phyloP scores from a whole-genome alignment of 2,797 vertebrate species.

The Epinephelus awoara region DNA sequence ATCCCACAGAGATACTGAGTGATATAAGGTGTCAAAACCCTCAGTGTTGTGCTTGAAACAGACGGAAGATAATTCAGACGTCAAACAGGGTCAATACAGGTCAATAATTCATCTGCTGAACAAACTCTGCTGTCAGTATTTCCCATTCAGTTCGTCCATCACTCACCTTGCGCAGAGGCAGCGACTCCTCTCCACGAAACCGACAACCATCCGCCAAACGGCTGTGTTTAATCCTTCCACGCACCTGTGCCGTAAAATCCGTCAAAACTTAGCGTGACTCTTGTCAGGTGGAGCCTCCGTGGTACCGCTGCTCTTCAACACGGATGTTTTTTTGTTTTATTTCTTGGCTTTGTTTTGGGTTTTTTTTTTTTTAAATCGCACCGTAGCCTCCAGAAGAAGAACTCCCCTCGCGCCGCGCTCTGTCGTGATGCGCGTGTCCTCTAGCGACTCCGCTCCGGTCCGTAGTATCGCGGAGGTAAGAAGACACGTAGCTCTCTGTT shows the following conservation, averaged over 20 bases:
- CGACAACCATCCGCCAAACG: slow-evolving; percentile 77
- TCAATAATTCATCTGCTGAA: slow-evolving; percentile 44
- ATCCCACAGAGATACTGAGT: not conserved
- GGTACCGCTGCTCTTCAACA: not conserved
- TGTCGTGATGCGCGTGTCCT: slow-evolving; percentile 73
- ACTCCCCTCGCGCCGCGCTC: slow-evolving; percentile 42
- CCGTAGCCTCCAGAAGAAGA: slow-evolving; percentile 11
- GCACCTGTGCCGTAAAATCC: slow-evolving; percentile 78
- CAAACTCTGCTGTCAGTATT: slow-evolving; percentile 25
- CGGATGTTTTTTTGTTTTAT: not conserved
- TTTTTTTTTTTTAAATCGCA: slow-evolving; percentile 18
- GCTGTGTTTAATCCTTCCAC: slow-evolving; percentile 51
- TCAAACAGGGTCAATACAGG: not conserved
- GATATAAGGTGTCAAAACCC: slow-evolving; percentile 28
- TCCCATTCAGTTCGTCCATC: slow-evolving; percentile 39
- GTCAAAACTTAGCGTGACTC: slow-evolving; percentile 56
- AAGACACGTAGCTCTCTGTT: slow-evolving; percentile 58
- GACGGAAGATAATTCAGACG: not conserved
- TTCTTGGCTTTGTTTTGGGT: not conserved
- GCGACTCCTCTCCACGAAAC: slow-evolving; percentile 69
- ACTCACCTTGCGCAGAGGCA: slow-evolving; percentile 81
- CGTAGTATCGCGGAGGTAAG: slow-evolving; percentile 47
- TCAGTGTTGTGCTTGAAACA: not conserved
- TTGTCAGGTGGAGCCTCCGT: slow-evolving; percentile 4
- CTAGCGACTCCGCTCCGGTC: slow-evolving; percentile 52